Percentiles rank a stretch among this genome's conserved stretches.
phyloP scores from a whole-genome alignment of 2,797 vertebrate species.

The Silurus aristotelis region DNA sequence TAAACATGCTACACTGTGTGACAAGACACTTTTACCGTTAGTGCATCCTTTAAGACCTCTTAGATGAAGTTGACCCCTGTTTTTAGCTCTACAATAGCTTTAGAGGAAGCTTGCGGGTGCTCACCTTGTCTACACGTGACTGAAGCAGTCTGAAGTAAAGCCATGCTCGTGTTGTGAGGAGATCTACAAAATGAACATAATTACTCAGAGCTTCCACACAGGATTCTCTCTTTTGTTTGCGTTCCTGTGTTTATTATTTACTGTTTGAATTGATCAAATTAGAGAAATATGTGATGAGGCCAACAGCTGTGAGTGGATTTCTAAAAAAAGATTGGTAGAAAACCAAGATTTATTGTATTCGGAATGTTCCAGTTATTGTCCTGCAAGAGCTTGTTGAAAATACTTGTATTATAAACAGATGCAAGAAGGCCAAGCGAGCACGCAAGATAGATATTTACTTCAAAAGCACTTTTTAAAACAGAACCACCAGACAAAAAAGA shows the following conservation, averaged over 20 bases:
- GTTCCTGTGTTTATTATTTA: constrained; percentile 55
- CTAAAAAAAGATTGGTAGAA: constrained; percentile 48
- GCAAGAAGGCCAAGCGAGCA: constrained; percentile 46
- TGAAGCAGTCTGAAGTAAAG: constrained; percentile 16
- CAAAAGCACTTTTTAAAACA: constrained; percentile 42
- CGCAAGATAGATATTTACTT: constrained; percentile 50
- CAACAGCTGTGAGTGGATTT: constrained; percentile 37
- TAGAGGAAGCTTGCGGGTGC: not conserved
- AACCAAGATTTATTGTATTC: constrained; percentile 60
- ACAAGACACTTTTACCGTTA: not conserved
- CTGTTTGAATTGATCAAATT: constrained; percentile 53
- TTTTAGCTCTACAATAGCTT: constrained; percentile 5
- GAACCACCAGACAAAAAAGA: constrained; percentile 42
- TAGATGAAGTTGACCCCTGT: not conserved
- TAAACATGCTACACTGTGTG: not conserved
- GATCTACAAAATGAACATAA: constrained; percentile 51
- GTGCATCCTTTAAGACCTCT: not conserved
- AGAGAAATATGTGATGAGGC: constrained; percentile 46
- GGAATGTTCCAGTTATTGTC: constrained; percentile 59
- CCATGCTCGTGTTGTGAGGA: constrained; percentile 43
- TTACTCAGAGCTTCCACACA: constrained; percentile 40
- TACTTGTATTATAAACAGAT: constrained; percentile 50
- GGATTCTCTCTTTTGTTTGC: constrained; percentile 38
- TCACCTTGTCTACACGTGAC: constrained; percentile 32
- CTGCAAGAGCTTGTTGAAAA: constrained; percentile 58